phyloP scores from a whole-genome alignment of 2,113 vertebrate species.

The Micromys minutus region DNA sequence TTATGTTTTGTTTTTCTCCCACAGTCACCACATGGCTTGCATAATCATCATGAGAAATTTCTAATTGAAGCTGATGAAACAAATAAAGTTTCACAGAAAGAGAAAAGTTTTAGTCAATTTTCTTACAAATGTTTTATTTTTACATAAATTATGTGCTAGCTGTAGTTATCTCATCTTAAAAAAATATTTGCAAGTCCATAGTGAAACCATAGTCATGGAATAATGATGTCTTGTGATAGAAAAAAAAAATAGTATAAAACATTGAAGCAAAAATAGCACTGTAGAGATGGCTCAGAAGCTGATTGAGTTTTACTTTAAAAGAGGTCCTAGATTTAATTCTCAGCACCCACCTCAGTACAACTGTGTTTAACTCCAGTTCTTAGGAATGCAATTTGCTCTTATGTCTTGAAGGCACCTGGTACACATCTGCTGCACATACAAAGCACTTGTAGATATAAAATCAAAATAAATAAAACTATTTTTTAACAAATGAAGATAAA shows the following conservation, averaged over 20 bases:
- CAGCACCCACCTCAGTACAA: not conserved
- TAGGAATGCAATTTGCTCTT: not conserved
- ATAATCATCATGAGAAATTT: not conserved
- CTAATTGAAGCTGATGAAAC: not conserved
- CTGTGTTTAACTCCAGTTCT: not conserved
- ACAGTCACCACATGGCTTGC: not conserved
- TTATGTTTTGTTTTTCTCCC: not conserved
- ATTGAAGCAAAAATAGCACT: constrained; percentile 9
- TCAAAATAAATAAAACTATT: not conserved
- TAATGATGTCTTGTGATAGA: not conserved
- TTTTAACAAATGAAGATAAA: not conserved
- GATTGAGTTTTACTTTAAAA: not conserved
- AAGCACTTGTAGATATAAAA: not conserved
- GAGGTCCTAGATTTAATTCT: not conserved
- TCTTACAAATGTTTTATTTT: not conserved
- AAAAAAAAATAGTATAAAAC: not conserved
- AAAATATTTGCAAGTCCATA: not conserved
- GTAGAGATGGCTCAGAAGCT: not conserved
- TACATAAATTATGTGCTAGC: not conserved
- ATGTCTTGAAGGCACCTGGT: not conserved
- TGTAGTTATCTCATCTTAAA: not conserved
- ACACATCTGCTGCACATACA: not conserved
- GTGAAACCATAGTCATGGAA: not conserved
- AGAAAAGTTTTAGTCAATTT: not conserved
- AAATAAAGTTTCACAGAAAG: not conserved